Evolutionary conservation across 2,113 vertebrate genomes (phyloP), one percentile per base, ranked within the genome.

Genomic region (Pollimyrus isidori): DNA sequence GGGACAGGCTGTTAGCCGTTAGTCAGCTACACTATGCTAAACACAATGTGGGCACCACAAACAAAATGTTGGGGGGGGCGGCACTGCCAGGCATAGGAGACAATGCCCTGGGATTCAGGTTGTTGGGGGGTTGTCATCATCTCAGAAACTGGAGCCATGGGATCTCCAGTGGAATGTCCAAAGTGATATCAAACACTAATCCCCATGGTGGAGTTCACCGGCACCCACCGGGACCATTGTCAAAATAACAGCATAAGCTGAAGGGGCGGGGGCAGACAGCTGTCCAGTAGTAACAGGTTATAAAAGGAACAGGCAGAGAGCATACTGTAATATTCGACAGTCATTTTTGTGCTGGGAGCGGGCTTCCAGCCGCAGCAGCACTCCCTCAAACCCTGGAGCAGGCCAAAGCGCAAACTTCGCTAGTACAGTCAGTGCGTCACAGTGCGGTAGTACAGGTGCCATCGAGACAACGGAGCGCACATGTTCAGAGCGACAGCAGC

Each of bases 161-260:
- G 87, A 91, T 92, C 90, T 90, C 91, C 91, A 90, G 90, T 91
- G 93, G 91, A 93, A 94, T 93, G 93, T 94, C 92, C 94, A 90
- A 92, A 95, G 94, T 94, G 93, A 95, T 94, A 94, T 93, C 92
- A 94, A 95, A 94, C 91, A 92, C 94, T 95, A 95, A 95, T 95
- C 95, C 94, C 91, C 80, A 90, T 94, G 93, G 94, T 93, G 93
- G 91, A 45, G 39, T 87, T 92, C 91, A 92, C 86, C 90, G 89
- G 93, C 91, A 90, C 87, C 90, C 88, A 90, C 90, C 91, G 90
- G 90, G 80, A 87, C 89, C 91, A 92, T 91, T 93, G 94, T 95
- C 94, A 92, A 94, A 95, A 95, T 93, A 94, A 94, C 94, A 93
- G 90, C 85, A 89, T 87, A 90, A 89, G 86, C 86, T 93, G 90